A percentile compares a stretch with the other conserved stretches of the same genome.
Conservation (phyloP, 2,797 vertebrate genomes). For the Ctenosaura bakeri region DNA sequence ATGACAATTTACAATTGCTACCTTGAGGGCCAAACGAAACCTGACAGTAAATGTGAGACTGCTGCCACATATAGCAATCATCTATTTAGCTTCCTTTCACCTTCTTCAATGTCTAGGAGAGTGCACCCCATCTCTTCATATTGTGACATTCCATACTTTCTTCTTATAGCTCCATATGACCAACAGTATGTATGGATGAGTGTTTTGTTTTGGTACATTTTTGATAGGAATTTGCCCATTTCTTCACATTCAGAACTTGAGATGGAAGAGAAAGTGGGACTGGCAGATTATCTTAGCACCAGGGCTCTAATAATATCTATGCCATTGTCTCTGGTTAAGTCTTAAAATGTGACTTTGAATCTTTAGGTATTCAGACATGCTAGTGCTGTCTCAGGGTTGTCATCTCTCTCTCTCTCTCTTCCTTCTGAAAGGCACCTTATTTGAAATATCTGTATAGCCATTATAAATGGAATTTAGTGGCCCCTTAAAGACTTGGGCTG, state of each 20-base stretch:
- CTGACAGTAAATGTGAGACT: not conserved
- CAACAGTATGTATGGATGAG: not conserved
- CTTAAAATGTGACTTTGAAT: not conserved
- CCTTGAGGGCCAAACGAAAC: not conserved
- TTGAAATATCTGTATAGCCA: not conserved
- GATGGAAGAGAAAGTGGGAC: not conserved
- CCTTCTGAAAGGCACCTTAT: not conserved
- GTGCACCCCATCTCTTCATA: not conserved
- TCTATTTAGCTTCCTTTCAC: not conserved
- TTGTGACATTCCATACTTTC: not conserved
- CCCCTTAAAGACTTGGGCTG: too few relatives aligned
- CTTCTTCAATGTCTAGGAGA: not conserved
- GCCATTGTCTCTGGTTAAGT: too few relatives aligned
- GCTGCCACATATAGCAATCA: not conserved
- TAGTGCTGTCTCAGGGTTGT: not conserved
- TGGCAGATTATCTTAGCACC: not conserved
- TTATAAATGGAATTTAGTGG: too few relatives aligned
- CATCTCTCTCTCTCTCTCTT: too few relatives aligned
- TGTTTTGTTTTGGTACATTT: not conserved
- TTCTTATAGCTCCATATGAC: not conserved
- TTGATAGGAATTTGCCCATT: not conserved
- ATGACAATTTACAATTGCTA: slow-evolving; percentile 20
- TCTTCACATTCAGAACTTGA: not conserved
- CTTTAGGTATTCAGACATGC: not conserved
- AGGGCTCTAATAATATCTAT: not conserved